phyloP scores from a whole-genome alignment of 2,888 invertebrate species.

The Dioctria rufipes region DNA sequence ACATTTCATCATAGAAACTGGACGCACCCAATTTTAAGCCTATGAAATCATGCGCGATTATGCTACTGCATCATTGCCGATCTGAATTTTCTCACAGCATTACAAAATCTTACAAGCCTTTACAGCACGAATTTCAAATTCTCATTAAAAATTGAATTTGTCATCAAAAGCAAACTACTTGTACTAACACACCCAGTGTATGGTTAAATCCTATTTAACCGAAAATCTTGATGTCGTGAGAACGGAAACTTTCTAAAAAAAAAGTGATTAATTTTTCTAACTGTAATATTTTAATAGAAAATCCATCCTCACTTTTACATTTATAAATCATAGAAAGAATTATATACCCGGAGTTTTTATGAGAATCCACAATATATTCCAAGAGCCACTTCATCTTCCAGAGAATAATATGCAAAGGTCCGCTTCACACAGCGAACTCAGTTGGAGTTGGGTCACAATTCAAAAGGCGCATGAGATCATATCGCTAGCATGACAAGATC shows the following conservation, averaged over 20 bases:
- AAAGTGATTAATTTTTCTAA: constrained; percentile 47
- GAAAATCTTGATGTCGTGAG: background rate
- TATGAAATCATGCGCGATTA: too few relatives aligned
- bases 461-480: background rate
- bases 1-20: too few relatives aligned
- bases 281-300: constrained; percentile 16
- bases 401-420: background rate
- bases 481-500: background rate
- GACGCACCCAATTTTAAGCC: too few relatives aligned
- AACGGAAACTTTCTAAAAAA: constrained; percentile 11
- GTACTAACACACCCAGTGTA: background rate
- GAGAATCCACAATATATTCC: background rate
- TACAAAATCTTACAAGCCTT: background rate
- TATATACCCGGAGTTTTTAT: background rate
- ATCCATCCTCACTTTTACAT: constrained; percentile 14
- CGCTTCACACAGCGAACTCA: constrained; percentile 11
- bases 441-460: constrained; percentile 18
- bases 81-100: too few relatives aligned
- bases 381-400: background rate
- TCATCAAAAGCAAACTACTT: constrained; percentile 7
- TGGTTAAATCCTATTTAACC: background rate
- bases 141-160: constrained; percentile 27
- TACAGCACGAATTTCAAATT: constrained; percentile 30
- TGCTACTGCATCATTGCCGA: too few relatives aligned
- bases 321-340: constrained; percentile 41